Evolutionary conservation across 1,140 invertebrate genomes (phyloP).

Genomic region (Amyelois transitella): DNA sequence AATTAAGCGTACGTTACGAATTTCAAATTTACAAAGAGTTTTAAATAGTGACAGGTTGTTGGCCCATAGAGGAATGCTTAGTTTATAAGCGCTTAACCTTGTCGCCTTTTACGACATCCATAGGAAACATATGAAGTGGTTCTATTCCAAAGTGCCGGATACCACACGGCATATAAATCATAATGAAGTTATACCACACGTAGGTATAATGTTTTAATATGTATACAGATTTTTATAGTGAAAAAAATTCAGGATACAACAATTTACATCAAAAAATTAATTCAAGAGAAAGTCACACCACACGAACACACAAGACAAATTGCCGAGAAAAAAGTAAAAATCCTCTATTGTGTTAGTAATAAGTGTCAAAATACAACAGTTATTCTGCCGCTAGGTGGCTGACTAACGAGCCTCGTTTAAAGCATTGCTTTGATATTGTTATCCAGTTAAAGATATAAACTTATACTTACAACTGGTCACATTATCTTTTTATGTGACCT

Average conservation of each 20-base stretch:
- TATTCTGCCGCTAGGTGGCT: constrained; percentile 50
- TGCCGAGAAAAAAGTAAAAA: neutral
- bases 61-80: too few species aligned
- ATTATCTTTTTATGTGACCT: neutral
- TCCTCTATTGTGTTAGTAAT: constrained; percentile 26
- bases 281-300: neutral
- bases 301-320: neutral
- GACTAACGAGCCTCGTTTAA: constrained; percentile 46
- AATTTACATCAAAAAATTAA: neutral
- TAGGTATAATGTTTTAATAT: too few species aligned
- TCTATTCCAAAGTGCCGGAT: too few species aligned
- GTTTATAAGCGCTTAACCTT: too few species aligned
- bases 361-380: constrained; percentile 54
- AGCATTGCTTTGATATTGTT: constrained; percentile 23
- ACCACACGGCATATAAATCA: too few species aligned
- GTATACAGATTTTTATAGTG: neutral
- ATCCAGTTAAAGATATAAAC: constrained; percentile 3
- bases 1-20: too few species aligned
- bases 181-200: too few species aligned
- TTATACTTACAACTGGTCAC: neutral
- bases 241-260: neutral
- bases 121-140: too few species aligned
- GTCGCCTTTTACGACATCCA: too few species aligned
- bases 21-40: too few species aligned
- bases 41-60: too few species aligned